These are phyloP conservation scores for Emys orbicularis DNA, from an alignment of 2,797 vertebrate genomes.

Conservation along the genomic window DNA sequence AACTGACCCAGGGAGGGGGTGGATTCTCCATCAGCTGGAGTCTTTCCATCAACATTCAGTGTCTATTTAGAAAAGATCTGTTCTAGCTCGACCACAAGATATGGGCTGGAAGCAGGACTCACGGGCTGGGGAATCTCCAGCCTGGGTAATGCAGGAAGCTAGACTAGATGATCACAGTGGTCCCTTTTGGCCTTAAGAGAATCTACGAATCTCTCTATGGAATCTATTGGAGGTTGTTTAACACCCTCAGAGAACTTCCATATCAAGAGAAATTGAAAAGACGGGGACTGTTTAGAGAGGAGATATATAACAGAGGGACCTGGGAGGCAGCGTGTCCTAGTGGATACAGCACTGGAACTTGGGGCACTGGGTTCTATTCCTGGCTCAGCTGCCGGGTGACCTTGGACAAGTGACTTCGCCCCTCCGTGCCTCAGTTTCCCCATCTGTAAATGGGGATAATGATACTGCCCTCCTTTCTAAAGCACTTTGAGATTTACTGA, in stretches of 20 bases:
- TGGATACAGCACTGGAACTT: background rate
- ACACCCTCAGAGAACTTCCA: background rate
- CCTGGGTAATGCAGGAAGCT: background rate
- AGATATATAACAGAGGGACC: background rate
- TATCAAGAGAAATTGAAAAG: background rate
- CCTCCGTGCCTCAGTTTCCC: background rate
- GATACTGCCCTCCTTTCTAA: background rate
- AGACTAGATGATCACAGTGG: background rate
- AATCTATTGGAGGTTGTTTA: background rate
- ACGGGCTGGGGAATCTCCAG: background rate
- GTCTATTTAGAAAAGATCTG: background rate
- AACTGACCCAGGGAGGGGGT: background rate
- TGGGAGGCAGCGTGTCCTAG: background rate
- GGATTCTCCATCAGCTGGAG: background rate
- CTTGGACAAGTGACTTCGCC: background rate
- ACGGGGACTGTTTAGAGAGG: background rate
- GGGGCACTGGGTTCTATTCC: background rate
- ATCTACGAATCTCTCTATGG: background rate
- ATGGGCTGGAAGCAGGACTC: background rate
- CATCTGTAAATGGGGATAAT: background rate
- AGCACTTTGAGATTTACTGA: background rate
- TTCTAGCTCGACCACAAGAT: background rate
- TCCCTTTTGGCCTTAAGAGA: background rate
- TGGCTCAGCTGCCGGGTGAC: background rate
- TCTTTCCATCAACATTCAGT: background rate